Evolutionary conservation across 2,888 invertebrate genomes (phyloP), one percentile per base, ranked within the genome.

Genomic region (Therioaphis trifolii): DNA sequence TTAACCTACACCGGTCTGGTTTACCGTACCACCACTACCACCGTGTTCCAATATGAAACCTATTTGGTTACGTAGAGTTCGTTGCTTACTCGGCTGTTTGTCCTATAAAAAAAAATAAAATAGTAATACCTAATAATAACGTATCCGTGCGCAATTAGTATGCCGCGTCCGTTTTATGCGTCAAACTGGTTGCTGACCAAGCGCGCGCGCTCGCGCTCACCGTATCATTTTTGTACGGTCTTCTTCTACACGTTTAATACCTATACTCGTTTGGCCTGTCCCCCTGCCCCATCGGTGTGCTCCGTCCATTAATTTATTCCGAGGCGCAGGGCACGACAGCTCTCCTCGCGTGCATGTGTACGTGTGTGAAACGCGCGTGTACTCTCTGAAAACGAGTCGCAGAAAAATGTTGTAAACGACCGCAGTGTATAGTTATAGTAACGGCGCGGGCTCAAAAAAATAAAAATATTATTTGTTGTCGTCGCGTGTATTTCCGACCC

Each of bases 261-360:
- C 4, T 14, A 49, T 24, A 69, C 72, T 72, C 14, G 63, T 63
- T 72, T n/a, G 12, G 72, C 80, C 63, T 29, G 71, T 88, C 87
- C 43, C 7, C 40, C 21, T 21, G 21, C 14, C 68, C 21, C 52
- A 11, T 21, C 46, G 5, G 2, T 21, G 14, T 40, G 43, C 46
- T 66, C 49, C 15, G 21, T n/a, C 71, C 49, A 29, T 52, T 63
- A 77, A 72, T 66, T 66, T 49, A 66, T 77, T 77, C 52, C 35
- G 2, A 35, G 18, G 21, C 49, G 49, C 49, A 11, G 21, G 4
- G 29, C 5, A 4, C 27, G 7, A 63, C 1, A 27, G 29, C 63
- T 29, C 14, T 63, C 15, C 63, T 15, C 63, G 27, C 63, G 29
- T 7, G 35, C 7, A 5, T 35, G 4, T 35, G 3, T 35, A 5